These are phyloP conservation scores for Pseudois nayaur DNA, from an alignment of 2,113 vertebrate species.

Conservation along the genomic window DNA sequence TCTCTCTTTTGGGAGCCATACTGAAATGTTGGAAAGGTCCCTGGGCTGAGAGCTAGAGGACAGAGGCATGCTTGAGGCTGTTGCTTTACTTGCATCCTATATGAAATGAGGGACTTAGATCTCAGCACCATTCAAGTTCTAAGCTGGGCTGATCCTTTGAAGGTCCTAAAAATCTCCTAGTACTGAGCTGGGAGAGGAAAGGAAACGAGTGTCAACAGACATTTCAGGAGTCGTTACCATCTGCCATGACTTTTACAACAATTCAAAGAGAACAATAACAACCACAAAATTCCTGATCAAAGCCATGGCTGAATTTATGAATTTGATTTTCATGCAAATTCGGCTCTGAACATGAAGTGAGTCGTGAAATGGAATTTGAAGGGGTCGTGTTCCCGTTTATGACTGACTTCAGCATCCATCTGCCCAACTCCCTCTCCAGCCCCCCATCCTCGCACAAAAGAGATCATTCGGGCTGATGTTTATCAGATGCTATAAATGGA, in stretches of 20 bases:
- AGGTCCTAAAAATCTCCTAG: not conserved
- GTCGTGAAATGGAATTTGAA: conserved; percentile 69
- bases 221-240: conserved; percentile 51
- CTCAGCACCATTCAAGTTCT: not conserved
- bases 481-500: conserved; percentile 21
- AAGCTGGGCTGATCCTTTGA: not conserved
- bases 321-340: conserved; percentile 76
- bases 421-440: not conserved
- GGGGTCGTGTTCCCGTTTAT: conserved; percentile 38
- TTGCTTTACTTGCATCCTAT: not conserved
- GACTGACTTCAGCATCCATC: conserved; percentile 38
- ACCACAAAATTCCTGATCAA: conserved; percentile 58
- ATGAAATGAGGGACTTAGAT: not conserved
- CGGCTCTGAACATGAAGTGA: conserved; percentile 54
- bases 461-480: not conserved
- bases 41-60: not conserved
- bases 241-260: conserved; percentile 48
- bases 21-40: not conserved
- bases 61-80: not conserved
- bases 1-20: not conserved
- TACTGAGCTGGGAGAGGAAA: not conserved
- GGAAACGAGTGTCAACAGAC: not conserved
- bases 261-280: conserved; percentile 60
- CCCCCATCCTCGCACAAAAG: not conserved
- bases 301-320: conserved; percentile 63